phyloP scores from a whole-genome alignment of 2,888 invertebrate genomes.

The Disparrhopalites patrizii region DNA sequence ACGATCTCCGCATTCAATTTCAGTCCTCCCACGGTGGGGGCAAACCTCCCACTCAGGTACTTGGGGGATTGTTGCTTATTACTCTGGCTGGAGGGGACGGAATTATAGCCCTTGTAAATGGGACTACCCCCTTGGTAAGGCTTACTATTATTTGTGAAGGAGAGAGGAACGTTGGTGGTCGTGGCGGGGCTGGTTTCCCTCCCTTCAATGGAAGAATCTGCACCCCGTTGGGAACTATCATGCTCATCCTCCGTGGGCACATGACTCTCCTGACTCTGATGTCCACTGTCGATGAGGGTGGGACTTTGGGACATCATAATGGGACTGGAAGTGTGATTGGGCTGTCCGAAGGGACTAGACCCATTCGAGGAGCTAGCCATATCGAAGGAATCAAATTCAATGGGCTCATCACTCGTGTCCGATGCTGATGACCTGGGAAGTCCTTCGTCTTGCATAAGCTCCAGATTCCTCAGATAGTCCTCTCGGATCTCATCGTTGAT shows the following conservation, averaged over 20 bases:
- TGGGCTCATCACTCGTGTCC: constrained; percentile 25
- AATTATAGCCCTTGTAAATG: neutral
- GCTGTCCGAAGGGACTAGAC: constrained; percentile 28
- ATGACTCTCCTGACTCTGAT: constrained; percentile 30
- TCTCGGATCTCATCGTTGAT: constrained; percentile 29
- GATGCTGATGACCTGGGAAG: constrained; percentile 24
- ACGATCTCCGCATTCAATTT: constrained; percentile 11
- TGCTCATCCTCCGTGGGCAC: neutral
- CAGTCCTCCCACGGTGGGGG: constrained; percentile 5
- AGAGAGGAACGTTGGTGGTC: no score
- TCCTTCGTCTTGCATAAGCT: constrained; percentile 25
- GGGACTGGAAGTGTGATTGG: constrained; percentile 19
- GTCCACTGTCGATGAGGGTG: constrained; percentile 27
- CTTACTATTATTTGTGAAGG: neutral
- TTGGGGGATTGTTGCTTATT: constrained; percentile 1
- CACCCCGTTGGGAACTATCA: neutral
- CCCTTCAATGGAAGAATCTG: neutral
- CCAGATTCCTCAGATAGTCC: constrained; percentile 26
- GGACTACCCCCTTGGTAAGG: neutral
- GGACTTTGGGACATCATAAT: constrained; percentile 24
- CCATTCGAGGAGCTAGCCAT: constrained; percentile 25
- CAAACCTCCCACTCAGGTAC: neutral
- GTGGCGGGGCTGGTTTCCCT: neutral
- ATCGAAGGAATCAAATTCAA: constrained; percentile 29
- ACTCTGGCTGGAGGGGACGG: neutral